Evolutionary conservation across 2,113 vertebrate genomes (phyloP), one percentile per base, ranked within the genome.

Genomic region (Nothoprocta perdicaria): DNA sequence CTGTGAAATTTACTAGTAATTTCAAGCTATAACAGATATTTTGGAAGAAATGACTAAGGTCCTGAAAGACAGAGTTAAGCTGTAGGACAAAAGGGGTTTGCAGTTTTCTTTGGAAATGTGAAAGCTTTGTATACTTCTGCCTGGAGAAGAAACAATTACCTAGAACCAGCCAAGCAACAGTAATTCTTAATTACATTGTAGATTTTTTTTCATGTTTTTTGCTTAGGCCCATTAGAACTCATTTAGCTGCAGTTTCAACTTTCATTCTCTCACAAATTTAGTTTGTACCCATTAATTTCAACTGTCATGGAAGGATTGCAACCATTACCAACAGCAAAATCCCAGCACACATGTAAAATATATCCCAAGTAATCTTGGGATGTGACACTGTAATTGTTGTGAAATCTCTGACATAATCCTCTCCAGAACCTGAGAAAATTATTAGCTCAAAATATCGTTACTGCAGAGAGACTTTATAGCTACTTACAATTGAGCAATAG

Each of bases 131-230:
- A 67, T 53, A 68, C 15, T 73, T 94, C 52, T 94, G 67, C 67
- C 63, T 85, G 40, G 46, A 26, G 73, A 82, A 94, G 66, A 91
- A 96, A 88, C 33, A 88, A 96, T 92, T 74, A 92, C 73, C 73
- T 90, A 85, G 52, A 97, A 83, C 21, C 43, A 86, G n/a, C 69
- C 78, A 95, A 95, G 43, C 41, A 90, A 82, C 40, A 86, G 45
- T 84, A 93, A 92, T 92, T 96, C 91, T 95, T 96, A 96, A 94
- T 93, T 95, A 93, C 31, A 74, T 31, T 91, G 74, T 77, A 86
- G 38, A 77, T 33, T n/a, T 79, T 95, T 91, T 89, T 82, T 84
- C 35, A 38, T 48, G 19, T 95, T 29, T 81, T 93, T 74, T 95
- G 29, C 38, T 93, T 89, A 92, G 71, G n/a, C 75, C 40, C 82